A percentile compares a stretch with the other conserved stretches of the same genome.
Conservation (phyloP, 2,888 invertebrate species). For the Megastigmus dorsalis region DNA sequence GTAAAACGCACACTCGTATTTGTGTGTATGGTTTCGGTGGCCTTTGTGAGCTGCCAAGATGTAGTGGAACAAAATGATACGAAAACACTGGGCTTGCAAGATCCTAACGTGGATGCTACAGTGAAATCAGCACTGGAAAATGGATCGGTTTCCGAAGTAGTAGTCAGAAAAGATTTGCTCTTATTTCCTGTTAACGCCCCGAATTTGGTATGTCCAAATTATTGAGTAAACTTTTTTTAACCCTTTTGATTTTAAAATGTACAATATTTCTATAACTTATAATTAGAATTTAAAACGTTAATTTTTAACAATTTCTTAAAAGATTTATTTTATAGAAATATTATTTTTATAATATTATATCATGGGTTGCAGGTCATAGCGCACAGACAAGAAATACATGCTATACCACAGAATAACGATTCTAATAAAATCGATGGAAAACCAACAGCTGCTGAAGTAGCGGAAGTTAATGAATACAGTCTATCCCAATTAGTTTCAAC, state of each 20-base stretch:
- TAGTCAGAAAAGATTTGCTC: slow-evolving; percentile 57
- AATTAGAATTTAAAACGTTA: not conserved
- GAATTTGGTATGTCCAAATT: slow-evolving; percentile 38
- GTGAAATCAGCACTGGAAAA: slow-evolving; percentile 59
- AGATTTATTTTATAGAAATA: not conserved
- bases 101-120: slow-evolving; percentile 61
- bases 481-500: slow-evolving; percentile 48
- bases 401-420: slow-evolving; percentile 55
- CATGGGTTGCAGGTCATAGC: too few relatives aligned
- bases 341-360: too few relatives aligned
- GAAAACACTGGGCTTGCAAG: slow-evolving; percentile 54
- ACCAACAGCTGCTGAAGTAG: slow-evolving; percentile 42
- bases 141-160: slow-evolving; percentile 60
- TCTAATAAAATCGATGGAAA: slow-evolving; percentile 22
- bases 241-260: not conserved
- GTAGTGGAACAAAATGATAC: slow-evolving; percentile 9
- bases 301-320: not conserved
- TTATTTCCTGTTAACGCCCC: slow-evolving; percentile 52
- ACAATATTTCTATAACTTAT: not conserved
- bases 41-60: slow-evolving; percentile 2
- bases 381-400: slow-evolving; percentile 59
- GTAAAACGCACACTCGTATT: slow-evolving; percentile 4
- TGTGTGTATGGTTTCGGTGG: not conserved
- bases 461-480: slow-evolving; percentile 52
- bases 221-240: not conserved